These are phyloP conservation scores for Clamator glandarius DNA, from an alignment of 2,797 vertebrate species.

Conservation along the genomic window DNA sequence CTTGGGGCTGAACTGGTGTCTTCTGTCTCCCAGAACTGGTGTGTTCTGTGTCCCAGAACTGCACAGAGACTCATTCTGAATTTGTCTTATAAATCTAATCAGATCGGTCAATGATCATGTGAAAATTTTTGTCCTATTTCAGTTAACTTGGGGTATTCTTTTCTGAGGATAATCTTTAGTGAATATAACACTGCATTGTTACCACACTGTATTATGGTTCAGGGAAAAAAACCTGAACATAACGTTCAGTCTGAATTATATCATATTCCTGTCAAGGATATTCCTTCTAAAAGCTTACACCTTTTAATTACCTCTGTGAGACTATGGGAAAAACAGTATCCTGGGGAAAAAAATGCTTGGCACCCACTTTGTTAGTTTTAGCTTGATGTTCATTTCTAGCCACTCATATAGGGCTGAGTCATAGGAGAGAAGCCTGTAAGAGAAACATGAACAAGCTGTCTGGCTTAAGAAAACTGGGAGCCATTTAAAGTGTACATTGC, in stretches of 20 bases:
- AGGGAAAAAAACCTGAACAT: constrained; percentile 9
- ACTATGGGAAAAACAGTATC: constrained; percentile 30
- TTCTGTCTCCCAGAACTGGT: not conserved
- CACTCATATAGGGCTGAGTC: constrained; percentile 49
- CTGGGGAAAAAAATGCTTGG: not conserved
- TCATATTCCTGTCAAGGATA: constrained; percentile 59
- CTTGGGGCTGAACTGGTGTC: not conserved
- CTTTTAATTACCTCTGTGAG: constrained; percentile 64
- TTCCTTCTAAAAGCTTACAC: constrained; percentile 58
- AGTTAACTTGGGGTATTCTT: not conserved
- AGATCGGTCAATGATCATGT: not conserved
- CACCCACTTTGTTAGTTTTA: constrained; percentile 63
- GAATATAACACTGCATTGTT: constrained; percentile 21
- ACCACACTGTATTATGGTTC: not conserved
- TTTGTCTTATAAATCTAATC: not conserved
- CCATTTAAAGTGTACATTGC: constrained; percentile 10
- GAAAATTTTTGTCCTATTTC: constrained; percentile 19
- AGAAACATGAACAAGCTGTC: constrained; percentile 19
- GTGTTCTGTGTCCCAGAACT: not conserved
- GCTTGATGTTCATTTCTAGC: constrained; percentile 42
- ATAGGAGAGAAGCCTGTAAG: constrained; percentile 9
- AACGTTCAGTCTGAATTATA: constrained; percentile 44
- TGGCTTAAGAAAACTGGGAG: constrained; percentile 42
- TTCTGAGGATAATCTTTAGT: not conserved
- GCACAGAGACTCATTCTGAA: not conserved